A percentile compares a stretch with the other conserved stretches of the same genome.
Conservation (phyloP, 2,797 vertebrate genomes). For the Tamandua tetradactyla region DNA sequence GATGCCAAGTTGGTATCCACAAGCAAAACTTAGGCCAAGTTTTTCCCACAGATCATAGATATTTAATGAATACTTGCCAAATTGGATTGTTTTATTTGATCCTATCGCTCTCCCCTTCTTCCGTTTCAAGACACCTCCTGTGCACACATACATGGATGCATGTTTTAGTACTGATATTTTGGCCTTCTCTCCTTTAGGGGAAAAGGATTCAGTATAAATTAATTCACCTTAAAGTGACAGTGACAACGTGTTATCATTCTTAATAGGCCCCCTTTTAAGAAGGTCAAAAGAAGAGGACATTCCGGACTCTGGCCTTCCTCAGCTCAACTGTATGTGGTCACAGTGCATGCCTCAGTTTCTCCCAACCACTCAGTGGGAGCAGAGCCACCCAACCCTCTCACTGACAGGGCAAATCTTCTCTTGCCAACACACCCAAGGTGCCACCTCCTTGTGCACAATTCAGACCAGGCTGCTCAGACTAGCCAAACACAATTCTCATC, state of each 20-base stretch:
- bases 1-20: not conserved
- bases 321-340: conserved; percentile 17
- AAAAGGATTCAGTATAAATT: not conserved
- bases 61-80: not conserved
- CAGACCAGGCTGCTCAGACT: conserved; percentile 34
- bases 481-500: conserved; percentile 62
- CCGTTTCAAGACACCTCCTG: not conserved
- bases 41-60: not conserved
- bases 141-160: not conserved
- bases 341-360: not conserved
- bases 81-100: not conserved
- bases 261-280: not conserved
- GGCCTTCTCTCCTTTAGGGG: not conserved
- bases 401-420: not conserved
- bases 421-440: not conserved
- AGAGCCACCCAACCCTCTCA: not conserved
- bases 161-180: not conserved
- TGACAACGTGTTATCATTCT: not conserved
- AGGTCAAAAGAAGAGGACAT: not conserved
- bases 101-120: not conserved
- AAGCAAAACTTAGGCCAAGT: not conserved
- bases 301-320: conserved; percentile 5
- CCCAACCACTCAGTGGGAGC: not conserved
- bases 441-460: conserved; percentile 53
- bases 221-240: not conserved